Conservation (phyloP, 1,140 invertebrate genomes). For the Nasonia longicornis region DNA sequence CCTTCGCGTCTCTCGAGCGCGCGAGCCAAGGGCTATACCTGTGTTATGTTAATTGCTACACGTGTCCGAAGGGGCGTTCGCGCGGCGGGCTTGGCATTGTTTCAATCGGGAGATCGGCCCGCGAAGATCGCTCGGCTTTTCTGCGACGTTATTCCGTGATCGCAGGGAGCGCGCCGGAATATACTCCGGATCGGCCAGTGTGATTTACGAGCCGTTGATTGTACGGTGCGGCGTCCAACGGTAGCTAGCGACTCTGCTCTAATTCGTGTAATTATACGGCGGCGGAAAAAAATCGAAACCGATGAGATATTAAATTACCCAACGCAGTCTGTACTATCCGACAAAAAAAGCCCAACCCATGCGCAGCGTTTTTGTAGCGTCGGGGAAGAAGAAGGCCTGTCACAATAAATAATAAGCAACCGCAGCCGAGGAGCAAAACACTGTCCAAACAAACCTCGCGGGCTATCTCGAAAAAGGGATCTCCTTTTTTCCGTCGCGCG, state of each 20-base stretch:
- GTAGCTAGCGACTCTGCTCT: too few species aligned
- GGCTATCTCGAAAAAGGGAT: background rate
- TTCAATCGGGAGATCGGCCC: conserved; percentile 37
- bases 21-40: conserved; percentile 30
- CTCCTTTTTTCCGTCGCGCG: background rate
- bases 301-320: too few species aligned
- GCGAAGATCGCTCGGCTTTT: background rate
- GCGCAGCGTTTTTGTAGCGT: too few species aligned
- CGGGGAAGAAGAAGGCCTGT: too few species aligned
- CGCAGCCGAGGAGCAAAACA: background rate
- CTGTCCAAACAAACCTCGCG: background rate
- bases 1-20: background rate
- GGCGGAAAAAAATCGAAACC: too few species aligned
- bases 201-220: too few species aligned
- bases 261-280: too few species aligned
- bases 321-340: too few species aligned
- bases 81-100: conserved; percentile 49
- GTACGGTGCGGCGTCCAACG: too few species aligned
- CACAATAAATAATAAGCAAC: background rate
- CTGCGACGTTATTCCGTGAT: background rate
- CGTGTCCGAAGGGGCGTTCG: conserved; percentile 40
- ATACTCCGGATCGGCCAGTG: too few species aligned
- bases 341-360: too few species aligned
- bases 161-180: too few species aligned
- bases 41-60: conserved; percentile 59